Percentiles rank a stretch among this genome's conserved stretches.
These are phyloP conservation scores for Atherinomorus stipes DNA, from an alignment of 2,113 vertebrate species.

Conservation along the genomic window DNA sequence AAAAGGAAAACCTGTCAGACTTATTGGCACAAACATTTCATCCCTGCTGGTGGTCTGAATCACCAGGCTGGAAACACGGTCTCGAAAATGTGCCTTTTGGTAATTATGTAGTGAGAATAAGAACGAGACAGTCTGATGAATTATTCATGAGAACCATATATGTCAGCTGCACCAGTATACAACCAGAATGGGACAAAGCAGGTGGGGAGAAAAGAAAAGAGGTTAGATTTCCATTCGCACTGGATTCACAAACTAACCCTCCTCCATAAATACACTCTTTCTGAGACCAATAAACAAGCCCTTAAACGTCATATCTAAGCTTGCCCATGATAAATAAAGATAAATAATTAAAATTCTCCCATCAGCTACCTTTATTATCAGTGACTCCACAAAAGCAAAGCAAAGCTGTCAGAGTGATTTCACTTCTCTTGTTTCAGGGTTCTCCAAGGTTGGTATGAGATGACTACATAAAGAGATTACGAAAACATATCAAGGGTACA, in stretches of 20 bases:
- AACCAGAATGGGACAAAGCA: constrained; percentile 13
- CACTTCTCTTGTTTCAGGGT: constrained; percentile 20
- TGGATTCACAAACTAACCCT: not conserved
- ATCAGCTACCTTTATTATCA: not conserved
- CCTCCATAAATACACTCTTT: not conserved
- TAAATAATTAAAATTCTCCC: too few relatives aligned
- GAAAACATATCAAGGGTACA: constrained; percentile 29
- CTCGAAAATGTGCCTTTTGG: not conserved
- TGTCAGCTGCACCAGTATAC: constrained; percentile 25
- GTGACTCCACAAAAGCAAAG: not conserved
- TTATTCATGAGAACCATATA: constrained; percentile 55
- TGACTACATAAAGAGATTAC: not conserved
- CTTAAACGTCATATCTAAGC: too few relatives aligned
- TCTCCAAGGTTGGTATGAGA: constrained; percentile 26
- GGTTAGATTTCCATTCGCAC: constrained; percentile 40
- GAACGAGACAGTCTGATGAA: constrained; percentile 33
- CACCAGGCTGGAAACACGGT: not conserved
- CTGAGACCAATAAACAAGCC: not conserved
- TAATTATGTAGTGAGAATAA: constrained; percentile 48
- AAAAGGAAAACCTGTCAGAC: constrained; percentile 22
- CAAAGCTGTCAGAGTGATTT: constrained; percentile 35
- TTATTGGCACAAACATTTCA: not conserved
- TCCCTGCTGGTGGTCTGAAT: constrained; percentile 19
- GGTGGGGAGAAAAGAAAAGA: constrained; percentile 19
- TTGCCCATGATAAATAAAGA: too few relatives aligned